Percentiles rank a stretch among this genome's conserved stretches.
These are phyloP conservation scores for Drosophila micromelanica DNA, from an alignment of 1,140 invertebrate genomes.

Conservation along the genomic window DNA sequence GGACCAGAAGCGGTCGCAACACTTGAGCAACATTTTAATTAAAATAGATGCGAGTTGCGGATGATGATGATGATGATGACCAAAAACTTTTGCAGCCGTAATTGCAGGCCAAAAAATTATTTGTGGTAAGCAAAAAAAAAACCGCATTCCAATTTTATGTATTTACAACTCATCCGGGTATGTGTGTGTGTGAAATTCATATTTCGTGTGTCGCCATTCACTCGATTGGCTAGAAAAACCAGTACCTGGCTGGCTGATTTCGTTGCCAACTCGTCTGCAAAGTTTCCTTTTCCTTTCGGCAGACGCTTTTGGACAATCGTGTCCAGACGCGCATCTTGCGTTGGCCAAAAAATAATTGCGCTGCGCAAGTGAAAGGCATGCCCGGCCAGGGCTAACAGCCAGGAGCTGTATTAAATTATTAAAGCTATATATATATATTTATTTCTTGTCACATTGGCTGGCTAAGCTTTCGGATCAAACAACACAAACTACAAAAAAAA, in stretches of 20 bases:
- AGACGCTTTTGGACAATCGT: constrained; percentile 16
- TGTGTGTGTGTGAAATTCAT: constrained; percentile 50
- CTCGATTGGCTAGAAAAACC: constrained; percentile 42
- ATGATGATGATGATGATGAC: background rate
- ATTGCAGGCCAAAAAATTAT: constrained; percentile 27
- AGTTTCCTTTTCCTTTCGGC: constrained; percentile 62
- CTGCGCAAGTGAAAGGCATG: constrained; percentile 38
- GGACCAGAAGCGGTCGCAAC: constrained; percentile 13
- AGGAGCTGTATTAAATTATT: constrained; percentile 8
- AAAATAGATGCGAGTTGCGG: constrained; percentile 20
- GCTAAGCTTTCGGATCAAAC: constrained; percentile 6
- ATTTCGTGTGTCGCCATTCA: constrained; percentile 70
- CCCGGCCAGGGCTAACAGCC: constrained; percentile 15
- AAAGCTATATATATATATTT: background rate
- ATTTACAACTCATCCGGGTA: constrained; percentile 8
- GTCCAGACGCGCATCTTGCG: constrained; percentile 15
- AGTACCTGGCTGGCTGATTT: no score
- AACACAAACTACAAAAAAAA: constrained; percentile 13
- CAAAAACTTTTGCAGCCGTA: constrained; percentile 26
- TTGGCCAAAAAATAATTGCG: constrained; percentile 42
- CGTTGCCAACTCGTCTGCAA: constrained; percentile 49
- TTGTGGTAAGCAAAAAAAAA: constrained; percentile 28
- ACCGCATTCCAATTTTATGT: constrained; percentile 40
- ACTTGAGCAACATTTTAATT: constrained; percentile 44
- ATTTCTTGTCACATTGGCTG: constrained; percentile 34